These are phyloP conservation scores for Nipponia nippon DNA, from an alignment of 2,113 vertebrate species.

Conservation along the genomic window DNA sequence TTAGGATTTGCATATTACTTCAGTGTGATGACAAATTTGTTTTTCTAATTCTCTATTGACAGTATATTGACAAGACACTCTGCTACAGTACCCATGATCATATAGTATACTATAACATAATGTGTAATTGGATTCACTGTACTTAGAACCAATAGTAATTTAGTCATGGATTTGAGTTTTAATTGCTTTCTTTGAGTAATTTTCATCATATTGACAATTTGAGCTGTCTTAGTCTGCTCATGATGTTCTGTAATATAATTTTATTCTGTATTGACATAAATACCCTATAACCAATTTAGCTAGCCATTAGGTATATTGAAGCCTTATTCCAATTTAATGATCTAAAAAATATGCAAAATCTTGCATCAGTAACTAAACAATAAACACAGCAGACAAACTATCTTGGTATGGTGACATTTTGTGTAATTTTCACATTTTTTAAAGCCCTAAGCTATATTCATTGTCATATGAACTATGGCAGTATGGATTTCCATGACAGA, in stretches of 20 bases:
- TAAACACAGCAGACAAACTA: background rate
- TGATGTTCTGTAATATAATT: conserved; percentile 3
- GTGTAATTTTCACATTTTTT: background rate
- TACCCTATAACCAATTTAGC: background rate
- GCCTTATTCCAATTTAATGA: background rate
- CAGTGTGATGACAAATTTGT: background rate
- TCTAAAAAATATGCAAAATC: background rate
- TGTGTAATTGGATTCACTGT: conserved; percentile 13
- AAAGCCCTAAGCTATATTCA: background rate
- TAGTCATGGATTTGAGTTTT: conserved; percentile 35
- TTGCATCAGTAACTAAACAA: background rate
- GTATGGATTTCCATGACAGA: background rate
- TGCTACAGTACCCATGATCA: background rate
- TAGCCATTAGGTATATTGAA: background rate
- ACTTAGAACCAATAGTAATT: conserved; percentile 35
- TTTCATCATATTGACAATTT: conserved; percentile 24
- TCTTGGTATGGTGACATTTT: background rate
- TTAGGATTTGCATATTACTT: background rate
- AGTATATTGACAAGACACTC: background rate
- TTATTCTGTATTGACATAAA: conserved; percentile 41
- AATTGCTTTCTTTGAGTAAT: conserved; percentile 49
- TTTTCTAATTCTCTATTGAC: conserved; percentile 15
- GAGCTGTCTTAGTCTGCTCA: background rate
- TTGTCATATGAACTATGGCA: background rate
- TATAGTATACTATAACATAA: background rate